Conservation (phyloP, 2,888 invertebrate species). For the Dioctria rufipes region DNA sequence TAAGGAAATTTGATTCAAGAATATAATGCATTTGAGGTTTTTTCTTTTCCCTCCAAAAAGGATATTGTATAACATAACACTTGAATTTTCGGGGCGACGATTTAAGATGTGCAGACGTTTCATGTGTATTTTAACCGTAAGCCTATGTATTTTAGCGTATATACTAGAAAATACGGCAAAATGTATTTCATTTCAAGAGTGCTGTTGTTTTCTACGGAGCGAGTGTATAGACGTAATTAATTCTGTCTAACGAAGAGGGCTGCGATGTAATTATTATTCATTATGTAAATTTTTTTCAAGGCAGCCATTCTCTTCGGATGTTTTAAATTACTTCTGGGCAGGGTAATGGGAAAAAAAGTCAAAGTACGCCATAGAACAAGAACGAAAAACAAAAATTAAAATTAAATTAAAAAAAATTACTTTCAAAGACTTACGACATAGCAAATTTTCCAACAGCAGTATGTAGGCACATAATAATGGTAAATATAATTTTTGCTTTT, state of each 20-base stretch:
- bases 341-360: background rate
- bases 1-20: constrained; percentile 14
- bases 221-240: constrained; percentile 18
- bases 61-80: constrained; percentile 12
- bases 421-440: too few relatives aligned
- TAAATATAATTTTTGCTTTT: too few relatives aligned
- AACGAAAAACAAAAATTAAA: too few relatives aligned
- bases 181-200: background rate
- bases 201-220: background rate
- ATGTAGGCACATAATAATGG: too few relatives aligned
- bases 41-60: background rate
- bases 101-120: background rate
- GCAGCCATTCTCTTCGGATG: constrained; percentile 6
- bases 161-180: background rate
- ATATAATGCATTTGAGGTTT: constrained; percentile 23
- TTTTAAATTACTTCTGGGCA: constrained; percentile 18
- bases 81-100: background rate
- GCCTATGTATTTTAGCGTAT: background rate
- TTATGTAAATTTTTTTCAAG: constrained; percentile 38
- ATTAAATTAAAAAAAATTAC: too few relatives aligned
- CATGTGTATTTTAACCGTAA: background rate
- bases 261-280: constrained; percentile 29
- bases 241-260: constrained; percentile 23
- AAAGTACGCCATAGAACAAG: background rate
- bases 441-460: too few relatives aligned